These are phyloP conservation scores for Spodoptera litura DNA, from an alignment of 1,140 invertebrate species.

Conservation along the genomic window DNA sequence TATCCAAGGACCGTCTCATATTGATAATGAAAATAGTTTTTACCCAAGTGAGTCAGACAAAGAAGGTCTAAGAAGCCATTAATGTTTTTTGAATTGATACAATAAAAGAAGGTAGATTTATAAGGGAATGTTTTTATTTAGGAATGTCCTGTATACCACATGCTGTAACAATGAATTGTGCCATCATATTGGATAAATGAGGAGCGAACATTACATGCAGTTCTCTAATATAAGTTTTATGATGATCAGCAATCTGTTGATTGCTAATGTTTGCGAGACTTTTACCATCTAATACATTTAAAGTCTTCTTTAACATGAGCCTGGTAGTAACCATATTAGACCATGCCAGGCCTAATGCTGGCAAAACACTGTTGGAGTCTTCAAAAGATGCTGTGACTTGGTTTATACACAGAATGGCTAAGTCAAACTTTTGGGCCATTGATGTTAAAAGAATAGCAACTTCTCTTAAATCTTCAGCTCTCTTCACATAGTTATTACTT, in stretches of 20 bases:
- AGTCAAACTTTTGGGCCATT: constrained; percentile 66
- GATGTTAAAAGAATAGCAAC: constrained; percentile 64
- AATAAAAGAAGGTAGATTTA: no score
- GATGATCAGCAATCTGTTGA: neutral
- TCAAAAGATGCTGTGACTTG: constrained; percentile 75
- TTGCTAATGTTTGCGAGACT: neutral
- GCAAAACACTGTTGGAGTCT: constrained; percentile 62
- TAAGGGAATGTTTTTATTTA: neutral
- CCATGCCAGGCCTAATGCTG: constrained; percentile 77
- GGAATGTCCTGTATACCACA: constrained; percentile 56
- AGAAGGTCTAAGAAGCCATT: no score
- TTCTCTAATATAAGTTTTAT: constrained; percentile 59
- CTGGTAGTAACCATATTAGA: constrained; percentile 76
- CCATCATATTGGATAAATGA: constrained; percentile 59
- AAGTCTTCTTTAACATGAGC: constrained; percentile 64
- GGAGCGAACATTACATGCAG: constrained; percentile 66
- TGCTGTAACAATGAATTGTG: constrained; percentile 66
- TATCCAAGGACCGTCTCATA: no score
- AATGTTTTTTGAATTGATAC: no score
- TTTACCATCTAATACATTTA: constrained; percentile 9
- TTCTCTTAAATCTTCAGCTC: constrained; percentile 77
- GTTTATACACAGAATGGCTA: constrained; percentile 75
- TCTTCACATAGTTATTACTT: constrained; percentile 73
- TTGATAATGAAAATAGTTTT: no score
- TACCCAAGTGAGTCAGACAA: no score